Conservation (phyloP, 2,113 vertebrate species). For the Aepyceros melampus region DNA sequence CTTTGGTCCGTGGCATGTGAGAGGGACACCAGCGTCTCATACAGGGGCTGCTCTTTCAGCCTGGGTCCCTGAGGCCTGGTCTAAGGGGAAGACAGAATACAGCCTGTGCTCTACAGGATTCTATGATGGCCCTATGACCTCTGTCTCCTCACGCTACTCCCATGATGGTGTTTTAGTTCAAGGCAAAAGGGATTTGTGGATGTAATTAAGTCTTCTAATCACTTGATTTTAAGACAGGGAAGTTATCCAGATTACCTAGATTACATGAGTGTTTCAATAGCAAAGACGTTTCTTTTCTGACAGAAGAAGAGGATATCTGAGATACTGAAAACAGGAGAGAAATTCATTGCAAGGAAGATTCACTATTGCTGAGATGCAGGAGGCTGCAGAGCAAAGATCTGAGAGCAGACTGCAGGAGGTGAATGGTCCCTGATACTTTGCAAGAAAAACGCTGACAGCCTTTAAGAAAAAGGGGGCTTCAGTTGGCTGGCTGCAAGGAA, state of each 20-base stretch:
- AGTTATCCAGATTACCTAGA: background rate
- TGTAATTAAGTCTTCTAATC: background rate
- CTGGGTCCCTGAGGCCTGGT: background rate
- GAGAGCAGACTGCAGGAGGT: background rate
- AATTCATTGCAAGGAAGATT: background rate
- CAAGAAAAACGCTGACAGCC: background rate
- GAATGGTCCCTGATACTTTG: background rate
- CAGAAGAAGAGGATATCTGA: background rate
- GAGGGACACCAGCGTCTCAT: background rate
- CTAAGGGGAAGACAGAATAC: background rate
- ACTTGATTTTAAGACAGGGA: background rate
- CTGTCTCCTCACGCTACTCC: background rate
- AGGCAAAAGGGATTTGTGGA: background rate
- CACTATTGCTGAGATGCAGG: too few relatives aligned
- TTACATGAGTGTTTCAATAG: background rate
- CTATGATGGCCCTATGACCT: too few relatives aligned
- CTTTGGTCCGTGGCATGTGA: background rate
- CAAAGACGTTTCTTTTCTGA: background rate
- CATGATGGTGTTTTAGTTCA: background rate
- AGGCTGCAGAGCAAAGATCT: background rate
- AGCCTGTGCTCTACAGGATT: background rate
- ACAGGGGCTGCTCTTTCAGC: background rate
- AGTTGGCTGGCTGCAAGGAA: fast-evolving
- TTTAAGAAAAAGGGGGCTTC: background rate
- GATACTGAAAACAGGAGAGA: background rate